Conservation (phyloP, 2,888 invertebrate species). For the Trimorus sp. region DNA sequence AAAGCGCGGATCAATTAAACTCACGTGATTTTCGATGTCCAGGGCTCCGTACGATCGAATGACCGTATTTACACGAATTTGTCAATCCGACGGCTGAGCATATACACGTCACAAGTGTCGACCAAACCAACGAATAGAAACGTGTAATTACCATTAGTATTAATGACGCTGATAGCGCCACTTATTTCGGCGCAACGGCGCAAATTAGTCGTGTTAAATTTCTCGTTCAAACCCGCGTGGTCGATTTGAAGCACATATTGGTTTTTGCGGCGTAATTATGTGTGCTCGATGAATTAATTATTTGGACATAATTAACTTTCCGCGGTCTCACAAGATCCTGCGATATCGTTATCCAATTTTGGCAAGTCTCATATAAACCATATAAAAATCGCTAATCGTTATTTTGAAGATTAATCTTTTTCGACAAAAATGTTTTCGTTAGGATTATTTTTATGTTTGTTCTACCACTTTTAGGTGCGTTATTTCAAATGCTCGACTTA, state of each 20-base stretch:
- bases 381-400: too few species aligned
- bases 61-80: constrained; percentile 16
- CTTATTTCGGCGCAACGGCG: constrained; percentile 8
- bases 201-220: constrained; percentile 26
- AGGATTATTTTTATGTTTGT: too few species aligned
- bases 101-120: constrained; percentile 6
- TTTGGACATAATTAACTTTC: constrained; percentile 32
- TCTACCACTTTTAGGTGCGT: too few species aligned
- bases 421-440: too few species aligned
- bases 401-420: too few species aligned
- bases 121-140: constrained; percentile 11
- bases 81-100: constrained; percentile 8
- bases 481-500: too few species aligned
- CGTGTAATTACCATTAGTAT: constrained; percentile 20
- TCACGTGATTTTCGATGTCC: too few species aligned
- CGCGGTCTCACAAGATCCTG: constrained; percentile 6
- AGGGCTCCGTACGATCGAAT: not conserved
- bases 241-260: constrained; percentile 33
- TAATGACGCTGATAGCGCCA: constrained; percentile 10
- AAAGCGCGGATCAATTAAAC: too few species aligned
- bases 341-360: not conserved
- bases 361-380: too few species aligned
- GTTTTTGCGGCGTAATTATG: constrained; percentile 31
- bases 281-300: constrained; percentile 32
- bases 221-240: constrained; percentile 8